A percentile compares a stretch with the other conserved stretches of the same genome.
Evolutionary conservation across 1,140 invertebrate genomes (phyloP).

Genomic region (Psilanteris sp.): DNA sequence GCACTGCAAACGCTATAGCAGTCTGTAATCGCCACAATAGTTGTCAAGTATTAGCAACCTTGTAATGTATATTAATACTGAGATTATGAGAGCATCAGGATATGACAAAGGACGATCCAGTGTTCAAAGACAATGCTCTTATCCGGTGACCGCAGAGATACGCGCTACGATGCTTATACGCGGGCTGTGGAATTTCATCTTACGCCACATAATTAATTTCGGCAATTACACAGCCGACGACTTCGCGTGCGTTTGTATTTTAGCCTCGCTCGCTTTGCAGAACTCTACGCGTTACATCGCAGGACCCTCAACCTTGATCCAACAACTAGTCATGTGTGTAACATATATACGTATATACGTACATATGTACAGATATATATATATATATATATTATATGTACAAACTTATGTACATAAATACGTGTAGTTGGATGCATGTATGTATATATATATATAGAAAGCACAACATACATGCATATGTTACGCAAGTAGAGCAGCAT

Average conservation of each 20-base stretch:
- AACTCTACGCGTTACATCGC: slow-evolving; percentile 19
- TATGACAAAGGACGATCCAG: slow-evolving; percentile 29
- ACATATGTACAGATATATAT: neutral
- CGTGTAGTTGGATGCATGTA: neutral
- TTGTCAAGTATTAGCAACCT: slow-evolving; percentile 7
- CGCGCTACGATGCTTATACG: slow-evolving; percentile 53
- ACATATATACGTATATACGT: neutral
- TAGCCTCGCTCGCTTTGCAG: slow-evolving; percentile 9
- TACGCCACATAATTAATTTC: slow-evolving; percentile 75
- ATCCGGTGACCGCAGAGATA: slow-evolving; percentile 31
- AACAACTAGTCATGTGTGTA: neutral
- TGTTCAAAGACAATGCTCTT: slow-evolving; percentile 51
- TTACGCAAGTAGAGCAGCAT: neutral
- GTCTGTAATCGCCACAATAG: no score
- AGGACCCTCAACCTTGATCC: slow-evolving; percentile 11
- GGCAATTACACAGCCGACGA: slow-evolving; percentile 71
- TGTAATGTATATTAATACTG: slow-evolving; percentile 40
- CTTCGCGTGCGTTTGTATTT: slow-evolving; percentile 56
- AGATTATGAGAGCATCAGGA: neutral
- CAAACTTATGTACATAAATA: neutral
- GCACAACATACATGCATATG: neutral
- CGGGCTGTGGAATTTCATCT: slow-evolving; percentile 74
- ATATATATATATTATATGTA: neutral
- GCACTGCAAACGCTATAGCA: no score
- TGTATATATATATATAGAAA: neutral